Base-by-base conservation (phyloP, 2,797 vertebrate genomes). In the Sardinella longiceps region DNA sequence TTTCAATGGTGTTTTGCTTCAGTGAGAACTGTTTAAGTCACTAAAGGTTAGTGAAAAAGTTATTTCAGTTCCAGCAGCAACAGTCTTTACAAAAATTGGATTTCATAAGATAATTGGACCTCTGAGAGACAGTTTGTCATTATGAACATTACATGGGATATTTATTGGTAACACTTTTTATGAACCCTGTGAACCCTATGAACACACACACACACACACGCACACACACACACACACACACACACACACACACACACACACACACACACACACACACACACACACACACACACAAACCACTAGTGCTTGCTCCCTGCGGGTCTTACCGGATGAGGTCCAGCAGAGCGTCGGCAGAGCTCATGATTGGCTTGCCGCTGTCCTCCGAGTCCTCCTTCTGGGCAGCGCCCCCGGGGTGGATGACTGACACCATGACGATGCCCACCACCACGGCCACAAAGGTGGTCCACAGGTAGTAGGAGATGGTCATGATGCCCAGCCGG, bases 381-480 rank as follows among this genome's bases (percentile, higher is more conserved):
- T 97, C 97, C 0, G 95, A 96, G 74, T 91, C 96, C 90, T 99
- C 98, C 90, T 99, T 99, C 93, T 99, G 98, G 33, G 98, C 98
- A 0, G 97, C 97, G 11, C 97, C 97, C 0, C 98, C 98, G 0
- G 98, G 98, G 88, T 99, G 98, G 92, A 99, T 99, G 91, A 98
- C 95, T 91, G 97, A 97, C 3, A 99, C 98, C 97, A 99, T 98
- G 93, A 98, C 87, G 85, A 99, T 99, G 83, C 98, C 98, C 92
- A 99, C 97, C 10, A 99, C 91, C 83, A 99, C 98, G 0, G 98
- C 98, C 84, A 99, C 95, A 56, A 99, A 99, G 14, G 98, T 99
- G 89, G 98, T 99, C 98, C 98, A 99, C 87, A 99, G 94, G 93
- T 99, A 99, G 93, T 99, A 99, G 0, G 98, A 98, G 91, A 99